Evolutionary conservation across 2,888 invertebrate genomes (phyloP).

Genomic region (Bembecia ichneumoniformis): DNA sequence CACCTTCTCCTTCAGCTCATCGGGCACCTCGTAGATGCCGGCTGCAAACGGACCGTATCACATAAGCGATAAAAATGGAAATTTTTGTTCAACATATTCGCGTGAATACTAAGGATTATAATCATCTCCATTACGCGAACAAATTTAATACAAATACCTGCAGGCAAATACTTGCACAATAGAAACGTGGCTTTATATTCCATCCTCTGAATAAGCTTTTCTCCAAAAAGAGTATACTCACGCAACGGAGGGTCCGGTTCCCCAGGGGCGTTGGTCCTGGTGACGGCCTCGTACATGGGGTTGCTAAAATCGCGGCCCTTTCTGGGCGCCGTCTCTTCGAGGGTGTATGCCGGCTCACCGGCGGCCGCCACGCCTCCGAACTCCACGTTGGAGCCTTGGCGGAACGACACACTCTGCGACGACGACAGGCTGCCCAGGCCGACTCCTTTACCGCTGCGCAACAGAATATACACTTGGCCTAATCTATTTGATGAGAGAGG

Average conservation of each 20-base stretch:
- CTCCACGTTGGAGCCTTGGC: conserved; percentile 94
- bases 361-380: conserved; percentile 73
- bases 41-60: conserved; percentile 21
- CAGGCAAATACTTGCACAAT: no score
- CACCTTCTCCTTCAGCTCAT: conserved; percentile 79
- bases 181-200: no score
- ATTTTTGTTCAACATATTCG: no score
- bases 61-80: no score
- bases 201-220: no score
- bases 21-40: conserved; percentile 88
- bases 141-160: no score
- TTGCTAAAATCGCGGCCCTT: conserved; percentile 96
- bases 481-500: no score
- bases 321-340: conserved; percentile 76
- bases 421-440: conserved; percentile 85
- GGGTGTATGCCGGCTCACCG: conserved; percentile 80
- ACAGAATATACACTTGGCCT: no score
- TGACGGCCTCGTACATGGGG: conserved; percentile 96
- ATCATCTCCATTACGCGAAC: no score
- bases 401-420: conserved; percentile 92
- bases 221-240: conserved; percentile 22
- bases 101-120: no score
- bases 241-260: conserved; percentile 24
- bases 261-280: conserved; percentile 67
- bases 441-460: conserved; percentile 82